Evolutionary conservation across 2,888 invertebrate genomes (phyloP), one percentile per base, ranked within the genome.

Genomic region (Allolobophora icterica): DNA sequence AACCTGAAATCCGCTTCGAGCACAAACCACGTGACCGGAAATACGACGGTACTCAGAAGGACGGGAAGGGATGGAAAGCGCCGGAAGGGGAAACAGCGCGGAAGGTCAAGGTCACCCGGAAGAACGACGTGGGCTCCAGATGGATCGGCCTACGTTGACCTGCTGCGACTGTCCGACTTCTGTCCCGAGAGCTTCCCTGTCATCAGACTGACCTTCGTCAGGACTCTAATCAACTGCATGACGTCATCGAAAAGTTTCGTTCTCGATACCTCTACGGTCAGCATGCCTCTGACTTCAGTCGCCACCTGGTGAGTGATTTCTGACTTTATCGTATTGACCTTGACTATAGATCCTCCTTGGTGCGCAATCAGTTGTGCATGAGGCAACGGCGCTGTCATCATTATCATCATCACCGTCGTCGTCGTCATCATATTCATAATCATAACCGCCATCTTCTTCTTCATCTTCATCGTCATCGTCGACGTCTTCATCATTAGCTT

Each of bases 211-310:
- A 87, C 19, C 87, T 87, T 35, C 87, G 87, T 87, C 6, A 87
- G 87, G 38, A 87, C 87, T 1, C 87, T 87, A 0, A 87, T 87
- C 33, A 87, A 87, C 87, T 87, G 87, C 38, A 87, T 87, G 87
- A 87, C 87, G 87, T 87, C 87, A 87, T 87, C 87, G 38, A 87
- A 87, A 35, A 87, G 87, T 24, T 87, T 87, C 34, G 21, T 87
- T 11, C 87, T 87, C 17, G 87, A 87, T 35, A 35, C 87, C 19
- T 87, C 87, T 24, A 35, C 35, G 11, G 24, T 0, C 19, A n/a
- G 87, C 30, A 15, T 87, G 19, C 34, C 87, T 87, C 24, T 38
- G 38, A 87, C 35, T 21, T 87, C 87, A 19, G 34, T 38, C 21
- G 19, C 34, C 38, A 34, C 87, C 34, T 87, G 87, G 87, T 87